Evolutionary conservation across 2,113 vertebrate genomes (phyloP), one percentile per base, ranked within the genome.

Genomic region (Toxotes chatareus): DNA sequence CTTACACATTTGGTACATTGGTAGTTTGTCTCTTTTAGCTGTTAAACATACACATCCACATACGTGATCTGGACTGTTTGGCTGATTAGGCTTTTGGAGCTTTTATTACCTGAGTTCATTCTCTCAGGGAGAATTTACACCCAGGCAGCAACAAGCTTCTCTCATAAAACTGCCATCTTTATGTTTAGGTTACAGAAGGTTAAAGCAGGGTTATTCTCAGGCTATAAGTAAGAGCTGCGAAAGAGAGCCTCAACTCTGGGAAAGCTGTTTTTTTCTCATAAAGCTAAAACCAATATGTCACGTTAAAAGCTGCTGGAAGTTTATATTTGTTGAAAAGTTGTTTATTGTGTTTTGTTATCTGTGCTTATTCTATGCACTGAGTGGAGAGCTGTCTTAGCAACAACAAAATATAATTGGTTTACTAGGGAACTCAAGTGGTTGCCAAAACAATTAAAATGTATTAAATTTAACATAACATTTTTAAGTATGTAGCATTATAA

Each of bases 101-200:
- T 31, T 76, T 69, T 42, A 56, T 61, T 51, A 47, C 46, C 40
- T 1, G 16, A 85, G 36, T 62, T 76, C 14, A 70, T 56, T 62
- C 44, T 77, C 76, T 76, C 68, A 61, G 36, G 67, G 38, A 74
- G 60, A 65, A 61, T 80, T 47, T 34, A 66, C 76, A 27, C 27
- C 27, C 27, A 27, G 27, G 1, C 27, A 27, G 27, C 27, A 1
- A 27, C 27, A 27, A 27, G 27, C 27, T 27, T 27, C 27, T 27
- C 27, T 27, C 27, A 27, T 27, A 47, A 73, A 85, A 70, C 31
- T 23, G 1, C 14, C 47, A 34, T 42, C 36, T 32, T 68, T 17
- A 73, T 76, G 56, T 62, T 27, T 3, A 56, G 60, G 12, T 65
- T 69, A 47, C 2, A 64, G 9, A 63, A 56, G 53, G 60, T 80